These are phyloP conservation scores for Aspidiotus rigidus DNA, from an alignment of 2,888 invertebrate species.

Conservation along the genomic window DNA sequence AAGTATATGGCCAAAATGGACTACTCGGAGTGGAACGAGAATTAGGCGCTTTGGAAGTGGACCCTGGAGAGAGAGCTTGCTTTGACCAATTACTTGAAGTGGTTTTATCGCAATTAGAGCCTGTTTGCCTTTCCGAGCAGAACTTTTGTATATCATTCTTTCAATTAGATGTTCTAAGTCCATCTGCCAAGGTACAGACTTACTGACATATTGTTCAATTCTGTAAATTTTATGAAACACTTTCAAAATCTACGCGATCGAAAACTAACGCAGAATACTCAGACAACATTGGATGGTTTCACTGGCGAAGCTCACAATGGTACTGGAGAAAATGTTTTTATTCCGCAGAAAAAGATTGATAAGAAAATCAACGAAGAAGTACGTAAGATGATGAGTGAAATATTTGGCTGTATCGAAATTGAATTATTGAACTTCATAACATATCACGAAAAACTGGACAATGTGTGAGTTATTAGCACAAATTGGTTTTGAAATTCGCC, in stretches of 20 bases:
- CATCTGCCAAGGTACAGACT: slow-evolving; percentile 45
- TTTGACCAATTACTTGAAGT: slow-evolving; percentile 68
- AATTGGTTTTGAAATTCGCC: slow-evolving; percentile 43
- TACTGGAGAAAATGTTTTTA: slow-evolving; percentile 40
- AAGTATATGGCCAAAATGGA: slow-evolving; percentile 32
- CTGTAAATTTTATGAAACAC: too few relatives aligned
- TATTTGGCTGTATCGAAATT: slow-evolving; percentile 79
- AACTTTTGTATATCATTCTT: slow-evolving; percentile 90
- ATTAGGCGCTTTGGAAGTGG: slow-evolving; percentile 55
- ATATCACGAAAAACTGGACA: slow-evolving; percentile 77
- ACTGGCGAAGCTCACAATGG: slow-evolving; percentile 39
- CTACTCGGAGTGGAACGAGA: slow-evolving; percentile 54
- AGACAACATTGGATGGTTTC: slow-evolving; percentile 50
- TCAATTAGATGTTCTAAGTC: slow-evolving; percentile 59
- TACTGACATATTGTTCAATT: too few relatives aligned
- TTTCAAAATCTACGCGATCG: too few relatives aligned
- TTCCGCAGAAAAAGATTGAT: slow-evolving; percentile 51
- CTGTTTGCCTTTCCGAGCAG: slow-evolving; percentile 86
- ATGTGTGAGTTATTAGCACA: slow-evolving; percentile 56
- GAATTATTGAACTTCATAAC: slow-evolving; percentile 78
- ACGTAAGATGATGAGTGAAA: slow-evolving; percentile 73
- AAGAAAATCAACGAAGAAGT: slow-evolving; percentile 69
- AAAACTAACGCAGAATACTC: slow-evolving; percentile 46
- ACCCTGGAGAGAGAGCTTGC: slow-evolving; percentile 50
- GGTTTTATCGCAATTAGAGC: slow-evolving; percentile 79